Conservation (phyloP, 2,888 invertebrate species). For the Willowsia nigromaculata region DNA sequence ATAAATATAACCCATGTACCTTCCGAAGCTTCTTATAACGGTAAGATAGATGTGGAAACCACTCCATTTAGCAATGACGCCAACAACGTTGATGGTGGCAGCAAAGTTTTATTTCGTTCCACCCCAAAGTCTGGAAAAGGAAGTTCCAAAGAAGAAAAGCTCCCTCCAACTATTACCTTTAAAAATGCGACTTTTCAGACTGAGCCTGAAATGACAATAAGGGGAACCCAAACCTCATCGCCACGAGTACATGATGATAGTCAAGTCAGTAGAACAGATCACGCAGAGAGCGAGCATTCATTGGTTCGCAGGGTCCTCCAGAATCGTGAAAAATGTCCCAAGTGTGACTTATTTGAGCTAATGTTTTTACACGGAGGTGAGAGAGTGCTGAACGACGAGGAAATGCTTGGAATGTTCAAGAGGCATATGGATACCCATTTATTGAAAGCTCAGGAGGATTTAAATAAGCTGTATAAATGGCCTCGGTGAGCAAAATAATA, state of each 20-base stretch:
- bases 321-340: background rate
- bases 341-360: conserved; percentile 4
- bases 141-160: background rate
- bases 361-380: background rate
- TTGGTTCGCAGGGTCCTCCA: background rate
- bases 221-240: background rate
- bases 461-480: background rate
- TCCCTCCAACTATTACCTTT: background rate
- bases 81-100: background rate
- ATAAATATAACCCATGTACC: background rate
- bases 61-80: background rate
- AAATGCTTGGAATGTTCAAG: background rate
- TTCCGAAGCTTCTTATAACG: background rate
- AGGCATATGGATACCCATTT: conserved; percentile 6
- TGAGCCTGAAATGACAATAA: background rate
- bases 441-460: background rate
- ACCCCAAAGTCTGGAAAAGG: background rate
- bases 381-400: background rate
- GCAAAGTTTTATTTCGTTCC: background rate
- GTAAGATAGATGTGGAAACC: background rate
- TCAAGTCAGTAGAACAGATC: background rate
- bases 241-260: background rate
- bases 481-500: background rate
- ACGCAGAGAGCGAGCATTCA: background rate
- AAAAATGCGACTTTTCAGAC: background rate